Evolutionary conservation across 1,140 invertebrate genomes (phyloP).

Genomic region (Drosophila malerkotliana): DNA sequence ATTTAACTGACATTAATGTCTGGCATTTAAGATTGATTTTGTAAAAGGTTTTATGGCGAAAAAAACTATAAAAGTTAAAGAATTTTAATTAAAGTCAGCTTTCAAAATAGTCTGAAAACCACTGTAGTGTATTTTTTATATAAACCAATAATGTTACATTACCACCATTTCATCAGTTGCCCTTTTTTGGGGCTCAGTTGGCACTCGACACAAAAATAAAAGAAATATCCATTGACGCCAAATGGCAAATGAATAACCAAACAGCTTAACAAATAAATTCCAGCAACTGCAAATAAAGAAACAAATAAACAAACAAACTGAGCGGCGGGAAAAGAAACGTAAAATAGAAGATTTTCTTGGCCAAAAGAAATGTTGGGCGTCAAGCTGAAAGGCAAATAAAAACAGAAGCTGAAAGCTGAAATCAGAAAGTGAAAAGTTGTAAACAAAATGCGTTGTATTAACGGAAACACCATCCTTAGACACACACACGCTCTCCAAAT

Average conservation of each 20-base stretch:
- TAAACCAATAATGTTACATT: neutral
- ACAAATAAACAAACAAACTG: constrained; percentile 69
- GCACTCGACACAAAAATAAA: constrained; percentile 22
- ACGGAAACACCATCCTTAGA: constrained; percentile 26
- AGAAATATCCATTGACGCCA: constrained; percentile 33
- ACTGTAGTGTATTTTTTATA: neutral
- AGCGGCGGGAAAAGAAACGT: constrained; percentile 21
- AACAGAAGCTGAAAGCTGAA: constrained; percentile 58
- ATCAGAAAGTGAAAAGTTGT: constrained; percentile 81
- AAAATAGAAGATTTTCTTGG: constrained; percentile 33
- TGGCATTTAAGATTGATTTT: constrained; percentile 30
- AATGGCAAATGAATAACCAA: constrained; percentile 74
- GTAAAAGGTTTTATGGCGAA: neutral
- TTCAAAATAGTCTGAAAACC: neutral
- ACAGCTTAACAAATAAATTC: constrained; percentile 76
- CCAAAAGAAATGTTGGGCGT: constrained; percentile 22
- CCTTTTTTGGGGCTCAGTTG: constrained; percentile 18
- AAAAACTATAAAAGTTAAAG: neutral
- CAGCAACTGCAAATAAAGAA: constrained; percentile 74
- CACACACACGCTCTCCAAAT: constrained; percentile 9
- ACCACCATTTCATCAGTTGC: neutral
- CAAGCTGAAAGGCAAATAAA: constrained; percentile 74
- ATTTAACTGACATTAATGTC: constrained; percentile 40
- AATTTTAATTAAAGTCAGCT: neutral
- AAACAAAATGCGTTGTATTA: constrained; percentile 79